Evolutionary conservation across 64 coral and sea anemone genomes (phyloP), one percentile per base, ranked within the genome.

Genomic region (Pocillopora damicornis): DNA sequence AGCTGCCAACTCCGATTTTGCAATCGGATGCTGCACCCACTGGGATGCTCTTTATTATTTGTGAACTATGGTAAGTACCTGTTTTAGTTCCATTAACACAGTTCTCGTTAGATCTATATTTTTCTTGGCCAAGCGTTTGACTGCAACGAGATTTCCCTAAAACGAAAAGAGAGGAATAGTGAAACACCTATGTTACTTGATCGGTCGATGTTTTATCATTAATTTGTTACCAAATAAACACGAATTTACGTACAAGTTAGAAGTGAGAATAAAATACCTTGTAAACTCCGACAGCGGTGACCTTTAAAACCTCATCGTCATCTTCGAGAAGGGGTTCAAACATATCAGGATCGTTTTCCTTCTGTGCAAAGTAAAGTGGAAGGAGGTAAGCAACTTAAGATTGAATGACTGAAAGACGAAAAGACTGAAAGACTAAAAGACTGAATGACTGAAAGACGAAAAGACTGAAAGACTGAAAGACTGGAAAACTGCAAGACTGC

Each of bases 51-150:
- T 51, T 51, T 51, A 9, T 67, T 18, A 16, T 67, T 3, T 67
- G 64, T 5, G 16, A 22, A 3, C 22, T 75, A 30, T 38, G 72
- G 30, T 37, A 16, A n/a, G n/a, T 63, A 98, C 96, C 90, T 95
- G 90, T 63, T 98, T 98, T 37, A 98, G 86, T 62, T 98, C 96
- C 76, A 95, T 92, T 2, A 98, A 86, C 35, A 98, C 96, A 13
- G 90, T 98, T 71, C 96, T 92, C 57, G 96, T 98, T 17, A 98
- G 67, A 57, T 98, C 96, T 12, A 98, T 89, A 57, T 59, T 89
- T 79, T 94, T 94, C 73, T 95, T 92, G 30, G 96, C 90, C 63
- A 98, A 75, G 88, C 83, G 61, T 67, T 92, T 92, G 16, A 96
- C 91, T 38, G 94, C 92, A 51, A 96, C 91, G 7, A 96, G 57